Conservation (phyloP, 2,797 vertebrate genomes). For the Nasua narica region DNA sequence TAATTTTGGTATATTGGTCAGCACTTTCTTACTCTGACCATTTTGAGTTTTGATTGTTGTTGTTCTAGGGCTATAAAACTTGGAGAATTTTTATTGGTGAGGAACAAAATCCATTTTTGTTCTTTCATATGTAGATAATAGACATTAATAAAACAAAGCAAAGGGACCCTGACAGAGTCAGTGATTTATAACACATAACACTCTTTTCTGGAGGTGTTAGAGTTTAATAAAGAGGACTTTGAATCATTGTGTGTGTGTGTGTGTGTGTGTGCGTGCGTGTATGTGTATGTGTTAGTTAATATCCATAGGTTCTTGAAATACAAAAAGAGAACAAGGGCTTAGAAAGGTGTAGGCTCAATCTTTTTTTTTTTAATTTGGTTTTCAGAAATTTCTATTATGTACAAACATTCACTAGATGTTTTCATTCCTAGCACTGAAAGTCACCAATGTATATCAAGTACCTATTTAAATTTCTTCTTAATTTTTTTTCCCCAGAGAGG, state of each 20-base stretch:
- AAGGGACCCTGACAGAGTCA: background rate
- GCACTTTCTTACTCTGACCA: slow-evolving; percentile 8
- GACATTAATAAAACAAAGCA: background rate
- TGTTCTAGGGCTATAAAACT: background rate
- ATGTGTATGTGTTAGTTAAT: background rate
- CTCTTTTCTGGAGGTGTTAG: background rate
- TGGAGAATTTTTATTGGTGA: background rate
- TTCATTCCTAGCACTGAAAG: background rate
- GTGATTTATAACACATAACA: background rate
- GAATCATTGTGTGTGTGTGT: background rate
- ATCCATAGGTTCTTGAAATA: background rate
- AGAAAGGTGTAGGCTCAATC: background rate
- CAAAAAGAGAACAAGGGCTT: background rate
- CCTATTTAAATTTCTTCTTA: background rate
- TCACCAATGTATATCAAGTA: background rate
- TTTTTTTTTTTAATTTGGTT: background rate
- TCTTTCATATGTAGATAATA: background rate
- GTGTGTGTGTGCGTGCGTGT: background rate
- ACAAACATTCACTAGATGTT: background rate
- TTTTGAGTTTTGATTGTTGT: slow-evolving; percentile 23
- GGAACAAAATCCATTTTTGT: background rate
- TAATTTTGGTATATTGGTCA: background rate
- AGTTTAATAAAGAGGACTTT: background rate
- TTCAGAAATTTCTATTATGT: background rate
- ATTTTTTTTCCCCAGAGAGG: background rate